phyloP scores from a whole-genome alignment of 2,797 vertebrate species.

The Pagetopsis macropterus region DNA sequence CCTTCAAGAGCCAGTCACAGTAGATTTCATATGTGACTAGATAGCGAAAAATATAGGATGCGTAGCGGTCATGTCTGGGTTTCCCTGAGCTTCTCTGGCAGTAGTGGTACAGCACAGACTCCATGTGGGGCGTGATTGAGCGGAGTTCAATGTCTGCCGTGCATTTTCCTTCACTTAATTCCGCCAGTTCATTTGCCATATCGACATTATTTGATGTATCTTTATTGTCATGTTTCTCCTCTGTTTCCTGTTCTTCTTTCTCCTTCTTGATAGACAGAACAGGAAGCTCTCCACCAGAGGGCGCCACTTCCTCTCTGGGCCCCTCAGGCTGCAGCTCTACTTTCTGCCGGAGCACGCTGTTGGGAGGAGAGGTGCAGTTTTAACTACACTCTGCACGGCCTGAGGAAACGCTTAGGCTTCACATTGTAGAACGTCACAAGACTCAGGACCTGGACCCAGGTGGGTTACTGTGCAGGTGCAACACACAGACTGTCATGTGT shows the following conservation, averaged over 20 bases:
- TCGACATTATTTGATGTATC: constrained; percentile 47
- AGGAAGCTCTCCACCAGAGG: constrained; percentile 73
- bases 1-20: constrained; percentile 76
- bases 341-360: constrained; percentile 80
- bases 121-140: constrained; percentile 67
- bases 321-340: constrained; percentile 68
- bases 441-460: constrained; percentile 77
- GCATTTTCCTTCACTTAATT: constrained; percentile 76
- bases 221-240: constrained; percentile 52
- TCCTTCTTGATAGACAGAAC: constrained; percentile 62
- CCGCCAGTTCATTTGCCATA: constrained; percentile 71
- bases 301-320: constrained; percentile 66
- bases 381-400: constrained; percentile 81
- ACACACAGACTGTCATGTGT: constrained; percentile 57
- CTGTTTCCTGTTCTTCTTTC: constrained; percentile 61
- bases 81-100: constrained; percentile 69
- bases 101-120: constrained; percentile 72
- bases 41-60: constrained; percentile 80
- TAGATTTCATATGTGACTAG: constrained; percentile 76
- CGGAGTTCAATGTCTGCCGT: constrained; percentile 76
- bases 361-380: constrained; percentile 84
- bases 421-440: constrained; percentile 85
- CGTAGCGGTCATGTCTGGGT: constrained; percentile 75
- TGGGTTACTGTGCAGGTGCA: constrained; percentile 64
- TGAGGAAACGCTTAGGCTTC: constrained; percentile 75